A percentile compares a stretch with the other conserved stretches of the same genome.
Conservation (phyloP, 2,113 vertebrate species). For the Benitochromis conjunctus region DNA sequence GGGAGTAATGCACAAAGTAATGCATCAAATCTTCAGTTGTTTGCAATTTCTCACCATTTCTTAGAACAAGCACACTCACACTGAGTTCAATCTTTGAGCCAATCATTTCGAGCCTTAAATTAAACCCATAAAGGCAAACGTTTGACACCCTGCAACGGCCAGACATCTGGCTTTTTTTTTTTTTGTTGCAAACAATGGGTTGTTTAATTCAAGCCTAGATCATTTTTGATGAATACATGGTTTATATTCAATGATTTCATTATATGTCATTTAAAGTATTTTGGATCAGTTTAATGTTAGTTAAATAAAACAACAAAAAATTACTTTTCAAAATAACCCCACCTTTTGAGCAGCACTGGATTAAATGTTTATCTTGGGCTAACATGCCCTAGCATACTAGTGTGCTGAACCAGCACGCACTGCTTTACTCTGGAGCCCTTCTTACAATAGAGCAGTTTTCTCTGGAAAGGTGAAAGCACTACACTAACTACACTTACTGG, state of each 20-base stretch:
- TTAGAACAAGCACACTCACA: neutral
- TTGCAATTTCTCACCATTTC: neutral
- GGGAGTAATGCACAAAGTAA: neutral
- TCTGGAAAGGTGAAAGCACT: neutral
- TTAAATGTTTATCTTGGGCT: neutral
- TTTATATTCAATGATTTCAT: neutral
- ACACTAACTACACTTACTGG: neutral
- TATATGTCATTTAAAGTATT: neutral
- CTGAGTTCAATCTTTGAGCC: neutral
- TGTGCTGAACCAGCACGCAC: neutral
- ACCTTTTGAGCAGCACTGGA: neutral
- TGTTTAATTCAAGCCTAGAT: neutral
- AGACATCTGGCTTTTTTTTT: fast-evolving
- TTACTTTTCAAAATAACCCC: neutral
- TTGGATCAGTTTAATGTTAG: neutral
- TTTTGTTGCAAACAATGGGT: neutral
- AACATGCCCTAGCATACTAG: neutral
- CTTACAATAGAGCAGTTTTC: neutral
- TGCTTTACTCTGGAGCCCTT: neutral
- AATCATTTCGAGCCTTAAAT: neutral
- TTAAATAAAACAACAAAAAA: neutral
- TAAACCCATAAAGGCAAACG: neutral
- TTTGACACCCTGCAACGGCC: neutral
- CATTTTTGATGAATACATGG: neutral
- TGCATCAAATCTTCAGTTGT: neutral